phyloP scores from a whole-genome alignment of 1,140 invertebrate species.

The Melipona quadrifasciata region DNA sequence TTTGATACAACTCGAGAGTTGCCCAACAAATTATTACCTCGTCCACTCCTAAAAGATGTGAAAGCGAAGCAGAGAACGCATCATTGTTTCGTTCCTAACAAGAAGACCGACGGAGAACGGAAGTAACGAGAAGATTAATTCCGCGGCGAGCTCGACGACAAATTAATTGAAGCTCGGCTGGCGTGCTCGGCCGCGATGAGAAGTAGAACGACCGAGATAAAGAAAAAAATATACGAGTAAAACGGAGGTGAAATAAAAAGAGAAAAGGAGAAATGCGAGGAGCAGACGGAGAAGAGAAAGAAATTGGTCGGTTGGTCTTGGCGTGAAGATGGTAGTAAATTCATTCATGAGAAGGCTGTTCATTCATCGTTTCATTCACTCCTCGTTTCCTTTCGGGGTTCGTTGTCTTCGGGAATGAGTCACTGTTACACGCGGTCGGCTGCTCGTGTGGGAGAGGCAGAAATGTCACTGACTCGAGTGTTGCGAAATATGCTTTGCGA shows the following conservation, averaged over 20 bases:
- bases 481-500: conserved; percentile 43
- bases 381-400: conserved; percentile 70
- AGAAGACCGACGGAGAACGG: neutral
- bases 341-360: conserved; percentile 62
- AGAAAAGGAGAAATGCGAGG: neutral
- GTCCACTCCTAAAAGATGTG: neutral
- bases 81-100: neutral
- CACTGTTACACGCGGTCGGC: conserved; percentile 46
- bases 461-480: conserved; percentile 63
- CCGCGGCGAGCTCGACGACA: conserved; percentile 30
- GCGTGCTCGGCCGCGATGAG: conserved; percentile 8
- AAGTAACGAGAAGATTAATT: conserved; percentile 46
- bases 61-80: neutral
- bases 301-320: conserved; percentile 22
- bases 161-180: conserved; percentile 40
- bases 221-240: neutral
- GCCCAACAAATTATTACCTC: neutral
- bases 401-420: conserved; percentile 70
- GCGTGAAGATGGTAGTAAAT: conserved; percentile 62
- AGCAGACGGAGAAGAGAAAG: neutral
- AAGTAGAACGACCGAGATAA: conserved; percentile 17
- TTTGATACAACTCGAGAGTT: neutral
- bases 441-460: conserved; percentile 45
- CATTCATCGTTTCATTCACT: conserved; percentile 69
- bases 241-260: neutral